Evolutionary conservation across 2,888 invertebrate genomes (phyloP), one percentile per base, ranked within the genome.

Genomic region (Trachelus iudaicus): DNA sequence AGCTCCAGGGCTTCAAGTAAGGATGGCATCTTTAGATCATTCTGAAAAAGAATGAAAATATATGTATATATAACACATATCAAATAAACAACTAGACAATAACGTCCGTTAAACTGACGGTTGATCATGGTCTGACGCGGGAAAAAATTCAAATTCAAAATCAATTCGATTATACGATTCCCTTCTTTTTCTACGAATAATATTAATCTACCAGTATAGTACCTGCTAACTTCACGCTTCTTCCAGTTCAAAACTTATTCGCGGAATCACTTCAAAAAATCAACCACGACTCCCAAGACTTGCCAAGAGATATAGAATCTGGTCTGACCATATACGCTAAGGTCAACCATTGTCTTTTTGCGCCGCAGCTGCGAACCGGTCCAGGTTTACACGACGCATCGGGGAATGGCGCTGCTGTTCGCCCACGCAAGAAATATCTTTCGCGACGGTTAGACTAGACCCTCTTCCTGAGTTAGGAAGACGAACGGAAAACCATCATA

Each of bases 1-100:
- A 95, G 94, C 93, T 97, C 97, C 87, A 98, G 93, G 84, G 98
- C 98, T 94, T 98, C 97, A 90, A 97, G 92, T 87, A 98, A 93
- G 87, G 97, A 97, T 92, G 97, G 97, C 98, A 98, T 97, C 87
- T 92, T 92, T 92, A 76, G 56, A 76, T 40, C 78, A 78, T 78
- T 78, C 78, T 78, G 31, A 4, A 34, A 23, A 34, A 23, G 33
- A 71, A 33, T 31, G 3, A 9, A 31, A 71, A 35, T 35, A 30
- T 11, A 23, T 56, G 9, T 56, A 56, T 11, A 23, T 56, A 23
- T 56, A 56, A 2, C 23, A 9, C 9, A 9, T 23, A 23, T 6
- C 23, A 6, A 23, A 56, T 23, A 56, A 56, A 23, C 56, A 56
- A 9, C 23, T 9, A 23, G 56, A 56, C 23, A 56, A 56, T 56